Percentiles rank a stretch among this genome's conserved stretches.
These are phyloP conservation scores for Narcine bancroftii DNA, from an alignment of 2,113 vertebrate genomes.

Conservation along the genomic window DNA sequence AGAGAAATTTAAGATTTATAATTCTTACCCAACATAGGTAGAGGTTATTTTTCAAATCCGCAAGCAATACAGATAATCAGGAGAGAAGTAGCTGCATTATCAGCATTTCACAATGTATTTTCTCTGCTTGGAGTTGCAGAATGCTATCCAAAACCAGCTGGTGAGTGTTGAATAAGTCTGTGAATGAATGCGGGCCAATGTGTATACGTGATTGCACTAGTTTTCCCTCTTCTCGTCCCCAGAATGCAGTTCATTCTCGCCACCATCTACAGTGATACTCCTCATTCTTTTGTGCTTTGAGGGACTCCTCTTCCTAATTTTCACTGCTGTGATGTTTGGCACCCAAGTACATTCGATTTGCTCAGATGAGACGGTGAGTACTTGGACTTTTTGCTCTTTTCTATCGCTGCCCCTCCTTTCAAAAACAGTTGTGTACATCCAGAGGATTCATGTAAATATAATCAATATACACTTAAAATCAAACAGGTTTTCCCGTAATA, in stretches of 20 bases:
- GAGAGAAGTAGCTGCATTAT: neutral
- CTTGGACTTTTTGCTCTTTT: neutral
- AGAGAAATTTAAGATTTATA: neutral
- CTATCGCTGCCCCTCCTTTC: neutral
- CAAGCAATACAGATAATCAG: neutral
- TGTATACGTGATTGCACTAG: neutral
- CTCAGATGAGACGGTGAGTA: constrained; percentile 87
- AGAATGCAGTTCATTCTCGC: constrained; percentile 95
- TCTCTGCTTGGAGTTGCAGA: neutral
- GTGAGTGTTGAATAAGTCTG: neutral
- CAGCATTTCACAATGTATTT: neutral
- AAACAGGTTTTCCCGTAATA: too few relatives aligned
- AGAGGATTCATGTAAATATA: neutral
- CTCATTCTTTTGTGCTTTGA: constrained; percentile 94
- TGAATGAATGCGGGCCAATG: neutral
- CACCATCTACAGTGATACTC: constrained; percentile 86
- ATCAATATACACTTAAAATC: too few relatives aligned
- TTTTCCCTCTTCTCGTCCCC: constrained; percentile 41
- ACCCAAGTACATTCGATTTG: constrained; percentile 98
- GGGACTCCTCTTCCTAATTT: constrained; percentile 90
- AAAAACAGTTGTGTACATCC: neutral
- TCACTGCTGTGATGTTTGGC: constrained; percentile 96
- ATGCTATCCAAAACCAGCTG: neutral
- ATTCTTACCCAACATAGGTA: neutral
- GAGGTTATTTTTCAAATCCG: neutral